These are phyloP conservation scores for Paramisgurnus dabryanus DNA, from an alignment of 2,113 vertebrate species.

Conservation along the genomic window DNA sequence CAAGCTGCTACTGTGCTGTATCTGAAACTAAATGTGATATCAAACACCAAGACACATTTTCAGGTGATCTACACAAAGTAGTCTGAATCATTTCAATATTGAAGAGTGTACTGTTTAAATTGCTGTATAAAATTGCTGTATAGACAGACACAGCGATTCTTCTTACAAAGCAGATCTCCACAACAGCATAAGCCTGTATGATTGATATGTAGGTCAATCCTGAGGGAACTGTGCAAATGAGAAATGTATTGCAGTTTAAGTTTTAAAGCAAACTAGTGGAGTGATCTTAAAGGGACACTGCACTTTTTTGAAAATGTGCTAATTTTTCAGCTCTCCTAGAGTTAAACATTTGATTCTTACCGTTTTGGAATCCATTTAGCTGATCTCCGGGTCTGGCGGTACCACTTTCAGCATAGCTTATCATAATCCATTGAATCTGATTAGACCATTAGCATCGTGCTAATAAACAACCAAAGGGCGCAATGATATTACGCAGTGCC, in stretches of 20 bases:
- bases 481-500: too few species aligned
- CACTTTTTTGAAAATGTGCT: too few species aligned
- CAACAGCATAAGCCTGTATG: neutral
- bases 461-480: too few species aligned
- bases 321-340: too few species aligned
- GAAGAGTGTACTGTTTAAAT: neutral
- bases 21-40: neutral
- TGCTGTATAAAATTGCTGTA: neutral
- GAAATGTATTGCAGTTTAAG: neutral
- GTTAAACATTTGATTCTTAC: too few species aligned
- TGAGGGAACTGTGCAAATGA: neutral
- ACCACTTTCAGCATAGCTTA: too few species aligned
- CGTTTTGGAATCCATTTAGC: too few species aligned
- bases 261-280: too few species aligned
- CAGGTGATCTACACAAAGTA: neutral
- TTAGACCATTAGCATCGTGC: too few species aligned
- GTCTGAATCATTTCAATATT: conserved; percentile 13
- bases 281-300: too few species aligned
- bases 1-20: neutral
- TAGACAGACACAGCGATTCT: conserved; percentile 12
- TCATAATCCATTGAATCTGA: too few species aligned
- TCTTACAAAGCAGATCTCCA: neutral
- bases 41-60: neutral
- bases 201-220: conserved; percentile 37
- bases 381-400: too few species aligned